phyloP scores from a whole-genome alignment of 2,113 vertebrate genomes.

The Mohoua ochrocephala region DNA sequence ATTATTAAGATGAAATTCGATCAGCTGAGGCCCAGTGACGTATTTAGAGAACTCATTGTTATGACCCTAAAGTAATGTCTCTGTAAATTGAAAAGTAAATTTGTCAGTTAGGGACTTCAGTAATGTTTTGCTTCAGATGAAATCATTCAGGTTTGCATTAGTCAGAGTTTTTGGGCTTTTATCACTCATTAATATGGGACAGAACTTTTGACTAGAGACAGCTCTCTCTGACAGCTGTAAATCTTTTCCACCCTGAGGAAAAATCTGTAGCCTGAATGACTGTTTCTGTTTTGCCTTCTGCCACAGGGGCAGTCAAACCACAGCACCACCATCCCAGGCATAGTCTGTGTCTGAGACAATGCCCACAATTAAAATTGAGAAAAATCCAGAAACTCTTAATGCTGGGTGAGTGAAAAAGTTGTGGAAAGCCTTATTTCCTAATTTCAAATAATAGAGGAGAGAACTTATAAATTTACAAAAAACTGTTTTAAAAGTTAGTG shows the following conservation, averaged over 20 bases:
- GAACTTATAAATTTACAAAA: background rate
- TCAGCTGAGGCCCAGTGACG: background rate
- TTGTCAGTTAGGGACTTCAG: background rate
- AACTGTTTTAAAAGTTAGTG: background rate
- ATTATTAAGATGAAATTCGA: slow-evolving; percentile 13
- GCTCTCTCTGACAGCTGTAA: background rate
- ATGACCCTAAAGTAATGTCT: background rate
- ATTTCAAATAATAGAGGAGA: background rate
- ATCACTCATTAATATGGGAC: background rate
- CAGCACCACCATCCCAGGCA: background rate
- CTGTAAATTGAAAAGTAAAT: background rate
- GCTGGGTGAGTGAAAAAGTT: background rate
- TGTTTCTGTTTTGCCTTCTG: background rate
- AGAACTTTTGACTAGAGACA: background rate
- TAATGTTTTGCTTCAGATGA: background rate
- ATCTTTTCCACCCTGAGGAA: background rate
- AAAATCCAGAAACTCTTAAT: background rate
- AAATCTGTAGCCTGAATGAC: background rate
- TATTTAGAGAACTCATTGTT: background rate
- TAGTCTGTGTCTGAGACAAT: background rate
- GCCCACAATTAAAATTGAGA: background rate
- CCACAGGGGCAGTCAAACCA: background rate
- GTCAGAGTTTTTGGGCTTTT: background rate
- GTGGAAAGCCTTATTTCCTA: background rate
- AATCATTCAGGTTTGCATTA: background rate